A percentile compares a stretch with the other conserved stretches of the same genome.
Evolutionary conservation across 2,113 vertebrate genomes (phyloP).

Genomic region (Tychaedon coryphoeus): DNA sequence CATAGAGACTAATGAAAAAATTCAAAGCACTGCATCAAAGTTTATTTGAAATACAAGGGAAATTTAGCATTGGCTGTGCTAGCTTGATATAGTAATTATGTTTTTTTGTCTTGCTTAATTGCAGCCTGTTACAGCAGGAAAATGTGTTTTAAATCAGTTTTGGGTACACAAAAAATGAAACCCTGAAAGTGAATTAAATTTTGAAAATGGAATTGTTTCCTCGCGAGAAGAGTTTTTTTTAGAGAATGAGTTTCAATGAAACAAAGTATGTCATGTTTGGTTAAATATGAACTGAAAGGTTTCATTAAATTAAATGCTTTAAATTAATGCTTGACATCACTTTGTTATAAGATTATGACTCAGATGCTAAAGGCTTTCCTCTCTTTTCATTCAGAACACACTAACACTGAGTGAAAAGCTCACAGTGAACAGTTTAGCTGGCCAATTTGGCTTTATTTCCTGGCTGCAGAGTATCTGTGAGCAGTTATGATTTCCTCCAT

Average conservation of each 20-base stretch:
- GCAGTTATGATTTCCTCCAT: slow-evolving; percentile 45
- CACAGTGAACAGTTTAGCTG: slow-evolving; percentile 1
- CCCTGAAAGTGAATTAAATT: neutral
- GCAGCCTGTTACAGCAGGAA: neutral
- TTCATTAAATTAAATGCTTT: slow-evolving; percentile 3
- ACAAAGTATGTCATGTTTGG: neutral
- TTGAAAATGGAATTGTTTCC: neutral
- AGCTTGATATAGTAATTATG: neutral
- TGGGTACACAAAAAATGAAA: neutral
- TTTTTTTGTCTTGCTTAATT: neutral
- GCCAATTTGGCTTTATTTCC: slow-evolving; percentile 53
- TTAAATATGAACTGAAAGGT: neutral
- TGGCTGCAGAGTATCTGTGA: slow-evolving; percentile 25
- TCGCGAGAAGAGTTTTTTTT: neutral
- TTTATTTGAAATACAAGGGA: neutral
- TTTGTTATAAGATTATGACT: slow-evolving; percentile 72
- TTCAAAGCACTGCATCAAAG: neutral
- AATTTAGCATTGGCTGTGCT: neutral
- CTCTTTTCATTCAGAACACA: slow-evolving; percentile 58
- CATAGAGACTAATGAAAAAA: neutral
- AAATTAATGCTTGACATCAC: slow-evolving; percentile 66
- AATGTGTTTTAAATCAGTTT: neutral
- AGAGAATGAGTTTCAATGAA: neutral
- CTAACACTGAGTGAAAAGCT: slow-evolving; percentile 48
- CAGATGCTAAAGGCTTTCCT: slow-evolving; percentile 15